A percentile compares a stretch with the other conserved stretches of the same genome.
Conservation (phyloP, 92 coral and sea anemone genomes). For the Zoanthus sociatus region DNA sequence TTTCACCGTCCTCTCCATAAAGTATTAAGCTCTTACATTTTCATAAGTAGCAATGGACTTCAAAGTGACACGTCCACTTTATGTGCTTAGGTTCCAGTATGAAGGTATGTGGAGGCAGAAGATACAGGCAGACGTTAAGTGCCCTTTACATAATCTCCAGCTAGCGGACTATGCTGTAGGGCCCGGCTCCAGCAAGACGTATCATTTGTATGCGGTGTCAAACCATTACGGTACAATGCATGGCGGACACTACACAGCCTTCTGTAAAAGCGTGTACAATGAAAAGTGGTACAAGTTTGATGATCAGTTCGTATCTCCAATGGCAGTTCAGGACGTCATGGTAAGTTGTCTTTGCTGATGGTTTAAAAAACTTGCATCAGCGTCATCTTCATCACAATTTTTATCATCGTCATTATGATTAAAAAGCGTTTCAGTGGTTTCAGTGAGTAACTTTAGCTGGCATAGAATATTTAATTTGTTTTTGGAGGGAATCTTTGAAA, state of each 20-base stretch:
- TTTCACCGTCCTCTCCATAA: not conserved
- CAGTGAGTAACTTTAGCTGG: no score
- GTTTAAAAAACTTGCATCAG: not conserved
- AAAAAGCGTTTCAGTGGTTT: no score
- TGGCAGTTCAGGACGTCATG: constrained; percentile 79
- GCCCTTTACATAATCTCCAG: constrained; percentile 76
- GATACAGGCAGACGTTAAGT: constrained; percentile 85
- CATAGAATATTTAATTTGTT: no score
- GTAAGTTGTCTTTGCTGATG: constrained; percentile 47
- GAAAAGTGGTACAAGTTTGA: constrained; percentile 94
- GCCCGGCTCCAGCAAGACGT: constrained; percentile 58
- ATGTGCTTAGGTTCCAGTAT: constrained; percentile 74
- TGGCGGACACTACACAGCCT: constrained; percentile 99
- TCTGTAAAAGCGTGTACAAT: constrained; percentile 79
- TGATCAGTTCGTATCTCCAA: constrained; percentile 84
- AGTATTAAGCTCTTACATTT: no score
- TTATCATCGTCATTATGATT: no score
- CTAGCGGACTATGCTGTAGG: constrained; percentile 80
- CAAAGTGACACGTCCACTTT: no score
- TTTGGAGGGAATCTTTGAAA: no score
- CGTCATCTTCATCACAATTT: not conserved
- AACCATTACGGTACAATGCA: constrained; percentile 99
- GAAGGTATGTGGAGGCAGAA: constrained; percentile 99
- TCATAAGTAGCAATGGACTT: no score
- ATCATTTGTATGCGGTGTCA: constrained; percentile 84